Percentiles rank a stretch among this genome's conserved stretches.
Evolutionary conservation across 2,888 invertebrate genomes (phyloP).

Genomic region (Stenurella melanura): DNA sequence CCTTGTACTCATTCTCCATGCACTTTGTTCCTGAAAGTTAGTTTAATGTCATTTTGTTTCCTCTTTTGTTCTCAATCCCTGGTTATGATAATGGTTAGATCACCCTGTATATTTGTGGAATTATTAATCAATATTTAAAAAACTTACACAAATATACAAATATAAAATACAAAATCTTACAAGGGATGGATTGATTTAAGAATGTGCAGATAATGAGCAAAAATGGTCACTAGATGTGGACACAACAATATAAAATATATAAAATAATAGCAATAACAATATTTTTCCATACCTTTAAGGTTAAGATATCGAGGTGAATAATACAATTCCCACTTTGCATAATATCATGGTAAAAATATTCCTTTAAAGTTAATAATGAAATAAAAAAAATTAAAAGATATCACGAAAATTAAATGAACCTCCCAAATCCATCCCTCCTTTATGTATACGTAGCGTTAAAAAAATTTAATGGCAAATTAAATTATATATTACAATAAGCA

Average conservation of each 20-base stretch:
- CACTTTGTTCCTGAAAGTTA: too few species aligned
- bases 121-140: conserved; percentile 21
- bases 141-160: conserved; percentile 36
- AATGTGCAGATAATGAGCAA: conserved; percentile 8
- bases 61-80: too few species aligned
- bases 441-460: conserved; percentile 7
- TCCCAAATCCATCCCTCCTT: conserved; percentile 23
- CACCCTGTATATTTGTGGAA: conserved; percentile 26
- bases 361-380: neutral
- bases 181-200: conserved; percentile 26
- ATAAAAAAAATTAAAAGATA: neutral
- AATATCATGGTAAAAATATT: conserved; percentile 1
- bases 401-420: conserved; percentile 20
- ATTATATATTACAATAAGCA: conserved; percentile 56
- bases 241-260: neutral
- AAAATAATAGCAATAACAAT: neutral
- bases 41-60: too few species aligned
- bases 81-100: neutral
- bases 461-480: conserved; percentile 51
- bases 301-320: neutral
- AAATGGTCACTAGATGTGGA: neutral
- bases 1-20: too few species aligned
- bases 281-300: conserved; percentile 3
- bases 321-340: neutral
- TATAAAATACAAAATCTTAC: conserved; percentile 34